A percentile compares a stretch with the other conserved stretches of the same genome.
Conservation (phyloP, 2,888 invertebrate species). For the Monoplex corrugatus region DNA sequence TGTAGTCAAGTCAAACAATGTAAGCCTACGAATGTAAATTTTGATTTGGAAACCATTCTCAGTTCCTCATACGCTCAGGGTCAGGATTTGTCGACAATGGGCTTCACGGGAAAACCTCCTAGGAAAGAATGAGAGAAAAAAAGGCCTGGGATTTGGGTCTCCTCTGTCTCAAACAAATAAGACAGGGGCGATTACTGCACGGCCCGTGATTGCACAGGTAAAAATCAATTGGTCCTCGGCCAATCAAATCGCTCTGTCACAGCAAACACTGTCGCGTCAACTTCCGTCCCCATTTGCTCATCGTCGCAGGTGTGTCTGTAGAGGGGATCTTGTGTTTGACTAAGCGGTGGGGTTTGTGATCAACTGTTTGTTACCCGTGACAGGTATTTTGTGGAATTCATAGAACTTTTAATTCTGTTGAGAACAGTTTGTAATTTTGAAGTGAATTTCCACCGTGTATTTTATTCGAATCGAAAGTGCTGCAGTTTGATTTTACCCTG, state of each 20-base stretch:
- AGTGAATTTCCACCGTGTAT: background rate
- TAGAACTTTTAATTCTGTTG: background rate
- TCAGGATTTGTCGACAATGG: no score
- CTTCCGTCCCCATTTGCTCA: slow-evolving; percentile 45
- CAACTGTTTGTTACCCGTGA: background rate
- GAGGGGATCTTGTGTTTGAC: background rate
- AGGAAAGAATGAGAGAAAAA: no score
- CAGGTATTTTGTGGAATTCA: background rate
- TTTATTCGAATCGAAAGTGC: slow-evolving; percentile 7
- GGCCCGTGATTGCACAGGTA: background rate
- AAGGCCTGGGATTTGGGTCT: no score
- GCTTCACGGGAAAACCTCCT: no score
- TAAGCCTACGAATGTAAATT: no score
- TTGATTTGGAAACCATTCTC: no score
- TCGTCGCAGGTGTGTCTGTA: slow-evolving; percentile 30
- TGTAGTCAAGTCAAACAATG: no score
- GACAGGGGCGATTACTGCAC: background rate
- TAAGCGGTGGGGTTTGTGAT: background rate
- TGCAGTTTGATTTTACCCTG: no score
- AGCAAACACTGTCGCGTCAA: slow-evolving; percentile 22
- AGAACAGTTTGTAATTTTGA: no score
- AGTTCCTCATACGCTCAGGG: no score
- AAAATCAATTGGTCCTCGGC: slow-evolving; percentile 31
- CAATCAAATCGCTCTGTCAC: slow-evolving; percentile 32
- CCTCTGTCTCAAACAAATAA: no score